phyloP scores from a whole-genome alignment of 1,140 invertebrate genomes.

The Hyposmocoma kahamanoa region DNA sequence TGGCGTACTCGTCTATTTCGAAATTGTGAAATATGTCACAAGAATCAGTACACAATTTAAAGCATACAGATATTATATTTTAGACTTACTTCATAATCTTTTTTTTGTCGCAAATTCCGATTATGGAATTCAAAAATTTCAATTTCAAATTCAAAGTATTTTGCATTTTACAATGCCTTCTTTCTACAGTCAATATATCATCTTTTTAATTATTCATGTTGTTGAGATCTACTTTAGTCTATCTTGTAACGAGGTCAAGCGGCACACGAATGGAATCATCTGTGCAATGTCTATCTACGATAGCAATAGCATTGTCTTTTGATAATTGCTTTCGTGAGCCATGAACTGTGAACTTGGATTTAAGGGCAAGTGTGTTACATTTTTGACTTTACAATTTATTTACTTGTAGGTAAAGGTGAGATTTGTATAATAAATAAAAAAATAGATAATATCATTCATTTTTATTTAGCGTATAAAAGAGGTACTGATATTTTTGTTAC shows the following conservation, averaged over 20 bases:
- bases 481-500: neutral
- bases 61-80: too few relatives aligned
- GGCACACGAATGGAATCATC: too few relatives aligned
- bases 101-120: too few relatives aligned
- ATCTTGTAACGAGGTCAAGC: conserved; percentile 12
- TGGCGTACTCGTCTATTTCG: too few relatives aligned
- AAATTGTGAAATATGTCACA: too few relatives aligned
- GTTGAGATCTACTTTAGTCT: conserved; percentile 15
- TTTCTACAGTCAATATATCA: neutral
- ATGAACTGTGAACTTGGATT: conserved; percentile 27
- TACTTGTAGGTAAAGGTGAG: neutral
- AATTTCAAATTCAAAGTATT: too few relatives aligned
- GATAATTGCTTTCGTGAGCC: conserved; percentile 10
- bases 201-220: neutral
- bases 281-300: too few relatives aligned
- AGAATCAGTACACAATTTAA: too few relatives aligned
- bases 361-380: conserved; percentile 6
- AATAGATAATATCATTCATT: neutral
- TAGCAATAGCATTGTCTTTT: conserved; percentile 14
- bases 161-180: conserved; percentile 13
- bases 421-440: neutral
- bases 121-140: too few relatives aligned
- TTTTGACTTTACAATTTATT: neutral
- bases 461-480: neutral
- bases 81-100: too few relatives aligned